Evolutionary conservation across 2,113 vertebrate species (phyloP), one percentile per base, ranked within the genome.

Genomic region (Nannospalax galili): DNA sequence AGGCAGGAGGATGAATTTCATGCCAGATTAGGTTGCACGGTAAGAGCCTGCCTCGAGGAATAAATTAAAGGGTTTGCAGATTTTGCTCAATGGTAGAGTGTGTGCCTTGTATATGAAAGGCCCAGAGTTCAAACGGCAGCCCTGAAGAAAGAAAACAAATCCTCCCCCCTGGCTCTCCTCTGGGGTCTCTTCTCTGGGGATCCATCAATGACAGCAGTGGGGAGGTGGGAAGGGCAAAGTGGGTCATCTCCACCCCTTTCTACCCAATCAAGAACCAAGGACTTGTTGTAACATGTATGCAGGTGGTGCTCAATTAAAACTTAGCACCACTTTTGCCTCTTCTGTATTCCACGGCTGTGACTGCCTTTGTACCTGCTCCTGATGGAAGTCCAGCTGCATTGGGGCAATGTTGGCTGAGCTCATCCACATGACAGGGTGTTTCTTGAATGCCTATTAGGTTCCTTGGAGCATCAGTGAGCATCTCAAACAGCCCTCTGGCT

Each of bases 241-340:
- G 81, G 85, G 7, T 80, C 72, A 87, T 89, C 70, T 32, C 70
- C 24, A 1, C 8, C 6, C 20, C 20, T 42, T 35, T 26, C 52
- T n/a, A 42, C 35, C 24, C 32, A 6, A 28, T 0, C 0, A 2
- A 11, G 64, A 75, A 1, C 11, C 26, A 20, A 24, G 0, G 32
- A n/a, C 37, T 56, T 4, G 5, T 45, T 4, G 5, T 37, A 60
- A 73, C 73, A n/a, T 10, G 5, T 2, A 37, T 3, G 10, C 7
- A 0, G n/a, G 11, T 0, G 35, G 52, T 4, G 1, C 42, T 75
- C 28, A 10, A 2, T 3, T 4, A 52, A 80, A 73, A 85, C 16
- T 1, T 3, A 19, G 40, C 78, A 10, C 1, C 16, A 37, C 28
- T 0, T 1, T 30, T n/a, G 75, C 14, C 14, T 45, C 60, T 5